These are phyloP conservation scores for Zeus faber DNA, from an alignment of 2,113 vertebrate species.

Conservation along the genomic window DNA sequence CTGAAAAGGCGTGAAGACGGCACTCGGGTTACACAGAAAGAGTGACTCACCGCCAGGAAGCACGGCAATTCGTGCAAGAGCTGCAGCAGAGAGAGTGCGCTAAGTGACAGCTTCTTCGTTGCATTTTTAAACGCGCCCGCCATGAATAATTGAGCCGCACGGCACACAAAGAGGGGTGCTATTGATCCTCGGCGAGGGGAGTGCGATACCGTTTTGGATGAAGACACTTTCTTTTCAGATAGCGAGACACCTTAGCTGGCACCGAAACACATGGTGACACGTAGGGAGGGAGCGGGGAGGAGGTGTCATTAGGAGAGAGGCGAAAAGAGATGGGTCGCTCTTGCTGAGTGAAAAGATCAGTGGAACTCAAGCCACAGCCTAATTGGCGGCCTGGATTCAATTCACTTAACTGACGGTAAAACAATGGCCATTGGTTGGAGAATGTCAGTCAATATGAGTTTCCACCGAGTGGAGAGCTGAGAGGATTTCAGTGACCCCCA, in stretches of 20 bases:
- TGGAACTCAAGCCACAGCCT: constrained; percentile 55
- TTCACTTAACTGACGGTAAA: constrained; percentile 58
- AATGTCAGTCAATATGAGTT: constrained; percentile 39
- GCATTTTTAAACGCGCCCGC: constrained; percentile 70
- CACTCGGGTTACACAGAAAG: constrained; percentile 79
- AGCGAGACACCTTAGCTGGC: constrained; percentile 71
- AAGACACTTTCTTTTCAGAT: constrained; percentile 81
- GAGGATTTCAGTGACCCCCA: constrained; percentile 44
- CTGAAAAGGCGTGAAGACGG: constrained; percentile 37
- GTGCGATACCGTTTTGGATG: constrained; percentile 57
- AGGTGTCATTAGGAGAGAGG: constrained; percentile 53
- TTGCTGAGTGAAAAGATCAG: constrained; percentile 51
- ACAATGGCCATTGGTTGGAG: constrained; percentile 24
- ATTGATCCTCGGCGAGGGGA: constrained; percentile 61
- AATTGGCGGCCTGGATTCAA: constrained; percentile 60
- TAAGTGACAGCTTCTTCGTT: constrained; percentile 69
- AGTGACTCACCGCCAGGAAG: constrained; percentile 77
- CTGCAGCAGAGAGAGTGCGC: constrained; percentile 70
- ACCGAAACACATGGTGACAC: constrained; percentile 52
- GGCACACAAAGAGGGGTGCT: constrained; percentile 58
- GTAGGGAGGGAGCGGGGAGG: constrained; percentile 19
- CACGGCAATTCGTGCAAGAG: constrained; percentile 47
- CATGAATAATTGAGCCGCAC: constrained; percentile 67
- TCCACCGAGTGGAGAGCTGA: constrained; percentile 34
- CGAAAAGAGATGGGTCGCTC: constrained; percentile 52